phyloP scores from a whole-genome alignment of 64 coral and sea anemone genomes.

The Platygyra sinensis region DNA sequence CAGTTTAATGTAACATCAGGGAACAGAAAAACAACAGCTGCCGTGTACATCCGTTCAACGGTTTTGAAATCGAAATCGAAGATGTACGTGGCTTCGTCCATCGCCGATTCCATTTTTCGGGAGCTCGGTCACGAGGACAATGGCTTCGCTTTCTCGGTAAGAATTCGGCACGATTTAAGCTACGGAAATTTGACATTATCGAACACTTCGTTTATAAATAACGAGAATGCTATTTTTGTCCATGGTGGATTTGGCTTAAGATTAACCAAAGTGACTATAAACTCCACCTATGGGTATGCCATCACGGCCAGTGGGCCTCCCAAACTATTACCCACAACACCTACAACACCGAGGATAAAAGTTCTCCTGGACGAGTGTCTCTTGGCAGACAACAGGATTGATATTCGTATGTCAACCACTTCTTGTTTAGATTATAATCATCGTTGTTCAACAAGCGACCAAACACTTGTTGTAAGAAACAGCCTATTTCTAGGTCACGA shows the following conservation, averaged over 20 bases:
- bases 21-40: background rate
- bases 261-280: background rate
- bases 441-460: background rate
- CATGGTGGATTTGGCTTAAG: background rate
- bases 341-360: background rate
- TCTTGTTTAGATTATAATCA: background rate
- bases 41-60: background rate
- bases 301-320: background rate
- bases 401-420: background rate
- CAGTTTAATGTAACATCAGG: background rate
- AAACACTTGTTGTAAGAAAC: slow-evolving; percentile 4
- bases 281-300: slow-evolving; percentile 18
- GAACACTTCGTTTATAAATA: background rate
- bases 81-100: background rate
- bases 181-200: background rate
- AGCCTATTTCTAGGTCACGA: slow-evolving; percentile 4
- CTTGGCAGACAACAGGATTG: background rate
- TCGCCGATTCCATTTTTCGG: background rate
- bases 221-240: background rate
- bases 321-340: background rate
- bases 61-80: background rate
- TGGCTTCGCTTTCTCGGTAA: background rate
- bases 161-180: background rate
- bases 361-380: background rate
- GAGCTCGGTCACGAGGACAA: background rate